Evolutionary conservation across 1,140 invertebrate species (phyloP).

Genomic region (Laupala kohalensis): DNA sequence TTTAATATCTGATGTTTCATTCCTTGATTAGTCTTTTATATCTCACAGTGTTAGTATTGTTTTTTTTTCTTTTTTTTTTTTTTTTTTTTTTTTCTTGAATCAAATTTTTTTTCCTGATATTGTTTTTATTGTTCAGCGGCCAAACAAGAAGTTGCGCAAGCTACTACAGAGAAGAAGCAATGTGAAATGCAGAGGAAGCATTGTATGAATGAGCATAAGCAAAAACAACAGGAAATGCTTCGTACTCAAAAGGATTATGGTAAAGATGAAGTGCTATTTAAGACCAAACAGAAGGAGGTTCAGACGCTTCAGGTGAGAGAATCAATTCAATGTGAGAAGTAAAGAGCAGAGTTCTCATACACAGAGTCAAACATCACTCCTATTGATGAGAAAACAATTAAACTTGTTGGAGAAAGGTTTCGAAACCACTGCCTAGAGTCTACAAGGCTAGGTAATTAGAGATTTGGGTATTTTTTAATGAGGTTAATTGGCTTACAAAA

Average conservation of each 20-base stretch:
- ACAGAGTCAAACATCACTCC: too few relatives aligned
- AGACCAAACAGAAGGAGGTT: slow-evolving; percentile 46
- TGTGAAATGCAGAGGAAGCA: slow-evolving; percentile 64
- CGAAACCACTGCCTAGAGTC: too few relatives aligned
- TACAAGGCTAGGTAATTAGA: too few relatives aligned
- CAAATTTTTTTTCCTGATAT: background rate
- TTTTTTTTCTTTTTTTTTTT: slow-evolving; percentile 7
- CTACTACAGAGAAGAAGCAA: slow-evolving; percentile 68
- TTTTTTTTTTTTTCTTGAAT: slow-evolving; percentile 1
- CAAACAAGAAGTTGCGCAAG: slow-evolving; percentile 56
- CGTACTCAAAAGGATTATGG: slow-evolving; percentile 56
- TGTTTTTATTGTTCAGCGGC: slow-evolving; percentile 38
- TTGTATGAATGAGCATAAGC: slow-evolving; percentile 48
- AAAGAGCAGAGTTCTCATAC: too few relatives aligned
- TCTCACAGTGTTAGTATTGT: background rate
- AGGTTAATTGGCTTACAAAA: too few relatives aligned
- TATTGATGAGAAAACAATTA: background rate
- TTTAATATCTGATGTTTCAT: too few relatives aligned
- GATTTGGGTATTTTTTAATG: too few relatives aligned
- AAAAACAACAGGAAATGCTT: slow-evolving; percentile 53
- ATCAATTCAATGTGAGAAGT: too few relatives aligned
- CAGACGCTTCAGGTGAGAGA: slow-evolving; percentile 35
- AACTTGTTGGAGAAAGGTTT: too few relatives aligned
- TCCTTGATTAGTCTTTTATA: too few relatives aligned
- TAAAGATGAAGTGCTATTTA: slow-evolving; percentile 50